Evolutionary conservation across 2,797 vertebrate species (phyloP).

Genomic region (Poeciliopsis gracilis): DNA sequence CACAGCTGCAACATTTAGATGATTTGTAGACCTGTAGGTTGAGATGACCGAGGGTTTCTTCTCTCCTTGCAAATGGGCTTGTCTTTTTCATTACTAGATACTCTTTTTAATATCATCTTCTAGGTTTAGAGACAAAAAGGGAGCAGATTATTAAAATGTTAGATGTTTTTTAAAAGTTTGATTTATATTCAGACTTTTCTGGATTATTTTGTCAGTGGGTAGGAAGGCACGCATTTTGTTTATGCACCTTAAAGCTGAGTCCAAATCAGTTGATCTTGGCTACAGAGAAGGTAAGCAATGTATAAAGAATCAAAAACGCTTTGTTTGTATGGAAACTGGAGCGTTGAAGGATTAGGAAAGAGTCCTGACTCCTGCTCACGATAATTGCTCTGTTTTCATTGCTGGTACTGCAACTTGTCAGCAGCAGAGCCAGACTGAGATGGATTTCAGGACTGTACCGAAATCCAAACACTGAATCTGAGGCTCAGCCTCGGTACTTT

Average conservation of each 20-base stretch:
- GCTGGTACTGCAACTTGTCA: conserved; percentile 40
- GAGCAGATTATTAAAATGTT: neutral
- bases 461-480: conserved; percentile 21
- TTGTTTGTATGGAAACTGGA: conserved; percentile 8
- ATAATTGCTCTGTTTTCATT: conserved; percentile 22
- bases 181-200: conserved; percentile 5
- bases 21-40: conserved; percentile 19
- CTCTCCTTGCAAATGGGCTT: neutral
- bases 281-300: neutral
- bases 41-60: conserved; percentile 18
- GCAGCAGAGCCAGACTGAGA: conserved; percentile 35
- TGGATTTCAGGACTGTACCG: conserved; percentile 44
- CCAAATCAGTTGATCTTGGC: neutral
- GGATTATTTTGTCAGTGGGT: neutral
- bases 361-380: conserved; percentile 20
- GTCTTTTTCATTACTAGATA: neutral
- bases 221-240: neutral
- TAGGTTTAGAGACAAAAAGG: neutral
- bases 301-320: neutral
- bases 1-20: conserved; percentile 50
- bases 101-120: neutral
- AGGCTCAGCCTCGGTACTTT: conserved; percentile 1
- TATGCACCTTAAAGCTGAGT: neutral
- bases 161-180: neutral
- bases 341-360: conserved; percentile 18